A percentile compares a stretch with the other conserved stretches of the same genome.
phyloP scores from a whole-genome alignment of 2,113 vertebrate species.

The Channa argus region DNA sequence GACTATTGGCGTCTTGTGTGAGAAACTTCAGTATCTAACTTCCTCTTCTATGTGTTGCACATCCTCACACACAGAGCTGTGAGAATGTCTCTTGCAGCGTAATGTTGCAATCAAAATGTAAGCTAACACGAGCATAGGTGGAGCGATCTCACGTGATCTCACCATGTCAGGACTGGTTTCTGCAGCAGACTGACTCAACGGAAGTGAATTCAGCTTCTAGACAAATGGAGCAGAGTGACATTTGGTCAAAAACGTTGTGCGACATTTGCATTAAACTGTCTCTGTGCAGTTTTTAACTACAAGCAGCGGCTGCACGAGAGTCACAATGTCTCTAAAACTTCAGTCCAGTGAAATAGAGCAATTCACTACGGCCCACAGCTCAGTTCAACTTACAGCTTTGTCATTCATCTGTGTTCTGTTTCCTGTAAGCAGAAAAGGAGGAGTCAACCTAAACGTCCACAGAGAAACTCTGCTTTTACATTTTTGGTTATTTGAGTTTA shows the following conservation, averaged over 20 bases:
- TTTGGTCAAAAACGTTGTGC: not conserved
- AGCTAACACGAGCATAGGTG: too few species aligned
- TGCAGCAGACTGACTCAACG: not conserved
- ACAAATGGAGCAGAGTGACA: not conserved
- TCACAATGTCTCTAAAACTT: not conserved
- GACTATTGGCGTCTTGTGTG: too few species aligned
- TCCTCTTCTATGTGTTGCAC: not conserved
- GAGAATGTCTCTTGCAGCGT: not conserved
- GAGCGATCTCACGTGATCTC: not conserved
- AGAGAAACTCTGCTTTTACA: too few species aligned
- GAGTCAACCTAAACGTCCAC: too few species aligned
- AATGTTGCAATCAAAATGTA: too few species aligned
- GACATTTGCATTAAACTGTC: not conserved
- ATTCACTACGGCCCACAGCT: too few species aligned
- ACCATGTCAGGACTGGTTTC: not conserved
- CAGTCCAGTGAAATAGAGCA: too few species aligned
- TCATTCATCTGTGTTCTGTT: not conserved
- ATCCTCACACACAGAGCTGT: not conserved
- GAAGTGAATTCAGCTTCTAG: not conserved
- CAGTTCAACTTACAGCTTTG: not conserved
- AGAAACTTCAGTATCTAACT: too few species aligned
- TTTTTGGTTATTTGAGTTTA: too few species aligned
- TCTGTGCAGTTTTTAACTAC: not conserved
- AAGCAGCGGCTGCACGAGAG: too few species aligned
- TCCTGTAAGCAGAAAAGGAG: conserved; percentile 2